Percentiles rank a stretch among this genome's conserved stretches.
Conservation (phyloP, 2,797 vertebrate genomes). For the Sarcoramphus papa region DNA sequence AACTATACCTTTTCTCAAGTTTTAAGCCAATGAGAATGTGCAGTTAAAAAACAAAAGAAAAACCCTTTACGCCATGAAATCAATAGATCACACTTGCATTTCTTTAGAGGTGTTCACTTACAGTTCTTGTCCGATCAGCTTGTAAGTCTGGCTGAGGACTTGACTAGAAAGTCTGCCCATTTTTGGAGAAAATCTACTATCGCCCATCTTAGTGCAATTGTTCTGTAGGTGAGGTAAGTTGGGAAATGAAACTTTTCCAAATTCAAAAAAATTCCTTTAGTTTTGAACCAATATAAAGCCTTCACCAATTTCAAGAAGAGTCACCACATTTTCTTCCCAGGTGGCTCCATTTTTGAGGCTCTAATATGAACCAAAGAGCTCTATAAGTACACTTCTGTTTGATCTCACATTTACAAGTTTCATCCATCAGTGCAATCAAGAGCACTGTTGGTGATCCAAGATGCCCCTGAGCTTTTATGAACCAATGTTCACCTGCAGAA, state of each 20-base stretch:
- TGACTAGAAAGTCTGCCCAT: neutral
- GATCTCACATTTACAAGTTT: neutral
- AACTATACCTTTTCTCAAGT: neutral
- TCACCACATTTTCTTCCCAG: neutral
- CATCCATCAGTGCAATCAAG: neutral
- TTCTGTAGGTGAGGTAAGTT: conserved; percentile 25
- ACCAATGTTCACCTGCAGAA: conserved; percentile 35
- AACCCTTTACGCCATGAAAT: neutral
- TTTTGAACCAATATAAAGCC: neutral
- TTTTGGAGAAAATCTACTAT: neutral
- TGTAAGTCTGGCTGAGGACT: neutral
- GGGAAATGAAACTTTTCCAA: neutral
- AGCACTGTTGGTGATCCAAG: neutral
- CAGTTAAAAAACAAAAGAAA: conserved; percentile 12
- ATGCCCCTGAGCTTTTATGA: neutral
- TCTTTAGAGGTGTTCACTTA: neutral
- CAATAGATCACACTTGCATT: neutral
- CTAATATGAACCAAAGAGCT: neutral
- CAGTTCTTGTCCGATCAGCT: neutral
- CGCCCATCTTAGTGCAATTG: neutral
- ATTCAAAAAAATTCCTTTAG: neutral
- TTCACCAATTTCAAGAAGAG: neutral
- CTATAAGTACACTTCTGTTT: neutral
- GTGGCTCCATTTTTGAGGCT: neutral
- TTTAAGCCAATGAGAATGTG: conserved; percentile 6